These are phyloP conservation scores for Glyptemys insculpta DNA, from an alignment of 2,797 vertebrate genomes.

Conservation along the genomic window DNA sequence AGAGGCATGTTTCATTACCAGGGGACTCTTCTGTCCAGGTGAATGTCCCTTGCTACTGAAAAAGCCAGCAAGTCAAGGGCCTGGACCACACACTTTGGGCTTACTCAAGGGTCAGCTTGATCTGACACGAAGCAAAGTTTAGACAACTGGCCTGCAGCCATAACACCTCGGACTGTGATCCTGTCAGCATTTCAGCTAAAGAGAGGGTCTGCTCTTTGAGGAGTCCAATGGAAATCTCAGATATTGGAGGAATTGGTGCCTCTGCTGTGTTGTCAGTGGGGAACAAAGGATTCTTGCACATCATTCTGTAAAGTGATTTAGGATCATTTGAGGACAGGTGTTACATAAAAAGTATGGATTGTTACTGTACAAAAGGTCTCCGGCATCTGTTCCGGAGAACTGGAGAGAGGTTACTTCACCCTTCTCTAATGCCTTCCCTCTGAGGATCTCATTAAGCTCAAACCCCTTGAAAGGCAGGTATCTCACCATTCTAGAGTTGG, in stretches of 20 bases:
- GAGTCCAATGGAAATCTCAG: fast-evolving
- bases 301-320: background rate
- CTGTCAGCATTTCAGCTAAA: fast-evolving
- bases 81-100: fast-evolving
- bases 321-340: fast-evolving
- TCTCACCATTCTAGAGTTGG: fast-evolving
- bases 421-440: fast-evolving
- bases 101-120: background rate
- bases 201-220: fast-evolving
- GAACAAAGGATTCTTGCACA: background rate
- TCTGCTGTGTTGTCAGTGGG: fast-evolving
- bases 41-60: fast-evolving
- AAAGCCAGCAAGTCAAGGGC: fast-evolving
- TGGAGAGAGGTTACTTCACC: background rate
- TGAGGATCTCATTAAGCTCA: background rate
- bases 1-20: fast-evolving
- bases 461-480: fast-evolving
- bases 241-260: fast-evolving
- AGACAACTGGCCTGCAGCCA: fast-evolving
- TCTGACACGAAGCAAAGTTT: background rate
- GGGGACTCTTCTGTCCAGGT: fast-evolving
- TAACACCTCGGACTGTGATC: fast-evolving
- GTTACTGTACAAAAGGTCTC: fast-evolving
- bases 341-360: fast-evolving
- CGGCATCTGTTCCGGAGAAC: background rate